Evolutionary conservation across 2,113 vertebrate species (phyloP).

Genomic region (Entelurus aequoreus): DNA sequence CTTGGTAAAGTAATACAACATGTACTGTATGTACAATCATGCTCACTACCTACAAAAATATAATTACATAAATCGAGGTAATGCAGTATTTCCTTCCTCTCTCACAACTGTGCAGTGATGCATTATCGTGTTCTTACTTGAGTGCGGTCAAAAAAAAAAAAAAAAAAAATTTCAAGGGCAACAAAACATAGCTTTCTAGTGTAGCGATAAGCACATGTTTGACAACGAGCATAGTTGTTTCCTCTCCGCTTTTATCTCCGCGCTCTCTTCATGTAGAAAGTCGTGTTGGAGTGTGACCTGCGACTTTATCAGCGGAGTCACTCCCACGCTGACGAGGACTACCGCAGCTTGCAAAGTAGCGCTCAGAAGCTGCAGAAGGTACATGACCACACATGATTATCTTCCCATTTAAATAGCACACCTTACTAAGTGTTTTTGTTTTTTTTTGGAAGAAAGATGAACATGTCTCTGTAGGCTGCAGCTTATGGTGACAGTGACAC

Average conservation of each 20-base stretch:
- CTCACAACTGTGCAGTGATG: neutral
- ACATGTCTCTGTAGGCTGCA: neutral
- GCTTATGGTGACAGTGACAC: neutral
- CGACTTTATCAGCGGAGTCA: constrained; percentile 32
- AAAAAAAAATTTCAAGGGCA: neutral
- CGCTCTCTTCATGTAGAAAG: constrained; percentile 31
- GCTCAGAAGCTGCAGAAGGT: constrained; percentile 51
- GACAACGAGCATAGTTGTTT: neutral
- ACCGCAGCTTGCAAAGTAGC: constrained; percentile 37
- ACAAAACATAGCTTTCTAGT: neutral
- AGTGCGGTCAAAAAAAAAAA: neutral
- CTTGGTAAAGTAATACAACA: no score
- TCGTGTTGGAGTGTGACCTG: constrained; percentile 41
- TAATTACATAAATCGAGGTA: neutral
- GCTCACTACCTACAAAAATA: neutral
- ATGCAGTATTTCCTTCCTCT: neutral
- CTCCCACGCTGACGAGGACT: constrained; percentile 53
- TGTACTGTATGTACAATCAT: neutral
- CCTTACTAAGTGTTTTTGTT: neutral
- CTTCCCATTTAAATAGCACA: neutral
- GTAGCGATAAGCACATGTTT: constrained; percentile 8
- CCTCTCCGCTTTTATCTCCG: neutral
- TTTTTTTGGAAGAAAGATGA: neutral
- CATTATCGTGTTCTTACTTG: neutral
- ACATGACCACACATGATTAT: neutral